These are phyloP conservation scores for Eurytoma adleriae DNA, from an alignment of 2,888 invertebrate species.

Conservation along the genomic window DNA sequence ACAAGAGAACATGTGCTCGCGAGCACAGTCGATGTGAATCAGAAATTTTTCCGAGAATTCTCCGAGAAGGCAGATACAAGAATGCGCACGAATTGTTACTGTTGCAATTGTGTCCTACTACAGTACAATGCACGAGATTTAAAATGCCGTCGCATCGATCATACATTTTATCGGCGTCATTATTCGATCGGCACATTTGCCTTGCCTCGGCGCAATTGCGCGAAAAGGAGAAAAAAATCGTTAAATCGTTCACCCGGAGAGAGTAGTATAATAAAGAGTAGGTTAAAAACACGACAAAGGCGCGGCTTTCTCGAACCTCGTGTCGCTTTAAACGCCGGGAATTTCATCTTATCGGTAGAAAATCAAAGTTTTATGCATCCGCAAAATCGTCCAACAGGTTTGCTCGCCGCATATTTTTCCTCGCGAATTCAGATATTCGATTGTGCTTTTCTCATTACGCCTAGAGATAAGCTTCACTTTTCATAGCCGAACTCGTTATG, in stretches of 20 bases:
- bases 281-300: conserved; percentile 28
- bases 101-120: conserved; percentile 27
- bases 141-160: conserved; percentile 39
- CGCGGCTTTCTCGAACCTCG: conserved; percentile 5
- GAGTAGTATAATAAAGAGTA: background rate
- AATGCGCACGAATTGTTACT: conserved; percentile 36
- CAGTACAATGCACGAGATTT: conserved; percentile 15
- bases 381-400: background rate
- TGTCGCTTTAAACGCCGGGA: background rate
- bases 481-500: no score
- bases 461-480: no score
- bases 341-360: conserved; percentile 2
- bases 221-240: background rate
- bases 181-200: conserved; percentile 31
- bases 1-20: background rate
- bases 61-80: background rate
- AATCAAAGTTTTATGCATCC: conserved; percentile 14
- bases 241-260: background rate
- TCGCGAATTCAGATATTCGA: background rate
- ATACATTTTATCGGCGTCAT: conserved; percentile 45
- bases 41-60: conserved; percentile 25
- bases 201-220: background rate
- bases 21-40: conserved; percentile 5
- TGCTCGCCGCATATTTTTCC: background rate
- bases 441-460: background rate